phyloP scores from a whole-genome alignment of 2,113 vertebrate genomes.

The Ageneiosus marmoratus region DNA sequence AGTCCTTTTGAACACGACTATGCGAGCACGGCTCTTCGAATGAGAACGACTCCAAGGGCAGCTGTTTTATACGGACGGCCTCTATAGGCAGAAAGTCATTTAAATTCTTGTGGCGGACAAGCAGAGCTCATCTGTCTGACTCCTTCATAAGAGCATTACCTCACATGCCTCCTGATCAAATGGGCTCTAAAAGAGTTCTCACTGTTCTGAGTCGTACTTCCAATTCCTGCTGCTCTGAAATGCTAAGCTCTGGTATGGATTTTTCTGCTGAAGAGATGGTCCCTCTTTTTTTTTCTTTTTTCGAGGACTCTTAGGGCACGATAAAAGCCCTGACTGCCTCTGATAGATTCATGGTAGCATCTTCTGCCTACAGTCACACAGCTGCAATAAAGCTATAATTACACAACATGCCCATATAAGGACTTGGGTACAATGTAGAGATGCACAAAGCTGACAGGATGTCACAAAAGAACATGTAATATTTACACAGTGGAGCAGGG shows the following conservation, averaged over 20 bases:
- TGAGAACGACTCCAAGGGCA: constrained; percentile 38
- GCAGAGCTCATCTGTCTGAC: constrained; percentile 20
- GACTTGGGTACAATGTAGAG: not conserved
- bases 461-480: not conserved
- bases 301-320: not conserved
- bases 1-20: constrained; percentile 30
- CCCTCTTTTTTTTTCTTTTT: not conserved
- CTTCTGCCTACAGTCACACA: constrained; percentile 18
- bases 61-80: constrained; percentile 20
- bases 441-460: not conserved
- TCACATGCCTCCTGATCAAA: constrained; percentile 35
- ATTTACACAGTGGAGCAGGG: not conserved
- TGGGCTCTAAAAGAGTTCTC: constrained; percentile 23
- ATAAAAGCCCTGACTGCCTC: constrained; percentile 36
- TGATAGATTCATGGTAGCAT: constrained; percentile 22
- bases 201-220: not conserved
- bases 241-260: constrained; percentile 33
- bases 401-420: constrained; percentile 7
- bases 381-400: not conserved
- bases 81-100: constrained; percentile 24
- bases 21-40: constrained; percentile 19
- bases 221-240: constrained; percentile 27
- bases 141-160: constrained; percentile 25
- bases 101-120: constrained; percentile 26
- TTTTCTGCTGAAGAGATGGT: constrained; percentile 21